Evolutionary conservation across 2,888 invertebrate genomes (phyloP).

Genomic region (Actias luna): DNA sequence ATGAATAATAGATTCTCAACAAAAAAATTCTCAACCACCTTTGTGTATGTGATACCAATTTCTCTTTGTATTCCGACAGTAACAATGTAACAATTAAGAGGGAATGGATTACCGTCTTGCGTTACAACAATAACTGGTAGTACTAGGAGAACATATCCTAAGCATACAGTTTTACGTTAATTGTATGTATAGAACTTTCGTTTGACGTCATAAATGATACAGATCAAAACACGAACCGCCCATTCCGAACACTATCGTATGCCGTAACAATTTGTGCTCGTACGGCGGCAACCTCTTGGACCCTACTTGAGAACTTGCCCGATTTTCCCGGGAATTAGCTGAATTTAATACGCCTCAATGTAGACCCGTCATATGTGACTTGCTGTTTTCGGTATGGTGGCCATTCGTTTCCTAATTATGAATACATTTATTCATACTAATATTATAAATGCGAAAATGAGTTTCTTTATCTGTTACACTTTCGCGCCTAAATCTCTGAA

Average conservation of each 20-base stretch:
- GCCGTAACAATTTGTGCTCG: conserved; percentile 17
- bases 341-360: conserved; percentile 57
- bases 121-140: not conserved
- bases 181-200: conserved; percentile 1
- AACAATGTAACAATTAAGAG: too few species aligned
- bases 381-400: conserved; percentile 37
- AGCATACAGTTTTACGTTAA: not conserved
- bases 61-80: too few species aligned
- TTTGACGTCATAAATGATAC: conserved; percentile 11
- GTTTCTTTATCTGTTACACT: too few species aligned
- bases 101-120: too few species aligned
- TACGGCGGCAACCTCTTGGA: conserved; percentile 40
- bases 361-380: conserved; percentile 51
- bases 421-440: not conserved
- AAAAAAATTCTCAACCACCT: too few species aligned
- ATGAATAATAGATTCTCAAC: too few species aligned
- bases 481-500: too few species aligned
- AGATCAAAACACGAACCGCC: conserved; percentile 16
- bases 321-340: conserved; percentile 63
- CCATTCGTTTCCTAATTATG: conserved; percentile 27
- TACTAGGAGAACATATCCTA: not conserved
- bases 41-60: too few species aligned
- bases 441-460: too few species aligned
- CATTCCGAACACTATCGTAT: conserved; percentile 13
- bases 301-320: conserved; percentile 57